Conservation (phyloP, 2,113 vertebrate genomes). For the Apteryx owenii region DNA sequence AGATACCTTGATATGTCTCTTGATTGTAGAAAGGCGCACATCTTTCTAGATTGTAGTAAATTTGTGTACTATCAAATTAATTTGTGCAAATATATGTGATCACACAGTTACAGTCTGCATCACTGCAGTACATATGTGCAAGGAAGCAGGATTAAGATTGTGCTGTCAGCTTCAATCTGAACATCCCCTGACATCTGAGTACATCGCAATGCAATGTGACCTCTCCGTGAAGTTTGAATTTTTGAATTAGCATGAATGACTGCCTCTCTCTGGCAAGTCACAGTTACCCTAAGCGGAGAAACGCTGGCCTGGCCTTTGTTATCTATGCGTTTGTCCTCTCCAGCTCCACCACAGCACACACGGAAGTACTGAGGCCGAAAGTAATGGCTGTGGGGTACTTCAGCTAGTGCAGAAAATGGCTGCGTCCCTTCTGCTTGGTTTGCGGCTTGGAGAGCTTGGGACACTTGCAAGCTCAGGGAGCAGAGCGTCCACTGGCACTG, state of each 20-base stretch:
- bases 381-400: neutral
- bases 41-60: neutral
- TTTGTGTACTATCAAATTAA: constrained; percentile 5
- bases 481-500: neutral
- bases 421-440: neutral
- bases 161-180: constrained; percentile 43
- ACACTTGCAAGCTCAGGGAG: neutral
- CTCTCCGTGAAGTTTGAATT: neutral
- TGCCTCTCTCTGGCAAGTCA: neutral
- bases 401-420: neutral
- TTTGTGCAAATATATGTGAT: constrained; percentile 38
- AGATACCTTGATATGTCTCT: neutral
- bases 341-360: neutral
- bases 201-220: neutral
- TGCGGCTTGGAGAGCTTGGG: neutral
- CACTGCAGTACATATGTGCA: neutral
- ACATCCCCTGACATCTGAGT: neutral
- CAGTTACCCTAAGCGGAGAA: neutral
- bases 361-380: neutral
- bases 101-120: constrained; percentile 25
- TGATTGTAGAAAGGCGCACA: neutral
- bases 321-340: neutral
- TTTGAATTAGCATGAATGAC: neutral
- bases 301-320: neutral
- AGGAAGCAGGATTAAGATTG: constrained; percentile 24